Evolutionary conservation across 1,140 invertebrate species (phyloP), one percentile per base, ranked within the genome.

Genomic region (Magallana ariakensis): DNA sequence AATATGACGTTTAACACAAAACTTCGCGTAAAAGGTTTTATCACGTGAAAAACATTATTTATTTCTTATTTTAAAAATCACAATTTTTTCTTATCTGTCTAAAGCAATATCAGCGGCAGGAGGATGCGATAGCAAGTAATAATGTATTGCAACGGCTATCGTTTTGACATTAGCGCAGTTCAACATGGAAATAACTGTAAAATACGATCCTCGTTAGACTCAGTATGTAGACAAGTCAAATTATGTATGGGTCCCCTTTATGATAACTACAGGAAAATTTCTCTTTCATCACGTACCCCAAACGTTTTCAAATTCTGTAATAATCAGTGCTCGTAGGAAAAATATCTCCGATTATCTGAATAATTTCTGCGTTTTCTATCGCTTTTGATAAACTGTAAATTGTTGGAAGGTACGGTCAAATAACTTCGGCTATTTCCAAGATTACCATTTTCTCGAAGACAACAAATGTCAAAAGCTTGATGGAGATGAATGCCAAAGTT

Each of bases 141-240:
- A 75, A 75, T 75, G 66, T 75, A 75, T 75, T 75, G 22, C 66
- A 75, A 13, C 66, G 66, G 66, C 66, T 75, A 75, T 75, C 53
- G 55, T 82, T 82, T 82, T 82, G 80, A 56, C 80, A 82, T 82
- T 55, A 82, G 80, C 80, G 54, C 80, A 46, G 54, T 82, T 82
- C 54, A 82, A 82, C 80, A 82, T 82, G 80, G 80, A 82, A 82
- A 82, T 82, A 82, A 82, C 46, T 54, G 80, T 82, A 55, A 82
- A 55, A 82, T 82, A 82, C 80, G 80, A 56, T 19, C 16, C 80
- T 82, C 80, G 80, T 82, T 82, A 82, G 55, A 53, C 80, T 56
- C 80, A 55, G 8, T 82, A 16, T 16, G 46, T 54, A 82, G 80
- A 82, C 80, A 82, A 82, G 80, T n/a, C 15, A 82, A 82, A 82